Evolutionary conservation across 92 coral and sea anemone genomes (phyloP), one percentile per base, ranked within the genome.

Genomic region (Blastomussa wellsi): DNA sequence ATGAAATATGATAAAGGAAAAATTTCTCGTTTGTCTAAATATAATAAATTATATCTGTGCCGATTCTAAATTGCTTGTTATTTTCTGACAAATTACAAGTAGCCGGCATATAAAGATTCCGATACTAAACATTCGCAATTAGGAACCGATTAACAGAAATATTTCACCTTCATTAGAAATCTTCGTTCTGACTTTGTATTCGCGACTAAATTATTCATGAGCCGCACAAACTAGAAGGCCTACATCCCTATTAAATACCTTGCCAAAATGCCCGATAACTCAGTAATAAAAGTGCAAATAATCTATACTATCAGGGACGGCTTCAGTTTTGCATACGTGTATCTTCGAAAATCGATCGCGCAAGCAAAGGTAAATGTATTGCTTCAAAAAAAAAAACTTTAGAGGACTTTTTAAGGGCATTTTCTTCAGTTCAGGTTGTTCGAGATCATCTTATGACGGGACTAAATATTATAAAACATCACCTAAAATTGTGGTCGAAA

Each of bases 201-300:
- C 16, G n/a, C n/a, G 62, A 76, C 62, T 76, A 28, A 76, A 76
- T 76, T 44, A 76, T 76, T 76, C 42, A 76, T 76, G 41, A 47
- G 13, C n/a, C n/a, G 7, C 14, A 37, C 24, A 70, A 70, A 19
- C 24, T 70, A 33, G 48, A 69, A 70, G 44, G 14, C 29, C 44
- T 22, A 35, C 44, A 15, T 70, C 20, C 44, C 37, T 70, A 76
- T 32, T 76, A 48, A 76, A 76, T 49, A 29, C n/a, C 80, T 31
- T 31, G 42, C 79, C 79, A 51, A 76, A 76, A 47, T 76, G 42
- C 80, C 80, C 26, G 66, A 22, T 49, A 37, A 4, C 66, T 59
- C 26, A 15, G 26, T 24, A 62, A 35, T 15, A 70, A 70, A 70
- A 12, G 47, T 33, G 2, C 12, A 70, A 20, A 17, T 24, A 35